A percentile compares a stretch with the other conserved stretches of the same genome.
phyloP scores from a whole-genome alignment of 2,888 invertebrate genomes.

The Pardosa pseudoannulata region DNA sequence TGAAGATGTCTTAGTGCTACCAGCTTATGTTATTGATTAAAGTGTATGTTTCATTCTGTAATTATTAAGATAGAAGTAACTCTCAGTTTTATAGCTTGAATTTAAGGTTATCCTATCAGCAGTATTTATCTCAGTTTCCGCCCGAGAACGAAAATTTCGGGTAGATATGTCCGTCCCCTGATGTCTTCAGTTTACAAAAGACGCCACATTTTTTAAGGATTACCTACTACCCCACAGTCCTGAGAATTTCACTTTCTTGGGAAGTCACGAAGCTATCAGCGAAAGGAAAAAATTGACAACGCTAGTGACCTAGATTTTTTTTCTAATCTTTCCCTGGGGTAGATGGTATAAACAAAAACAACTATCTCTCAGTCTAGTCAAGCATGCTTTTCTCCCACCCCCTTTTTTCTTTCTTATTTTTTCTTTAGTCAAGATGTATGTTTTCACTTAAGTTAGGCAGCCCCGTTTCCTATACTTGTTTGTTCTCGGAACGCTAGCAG shows the following conservation, averaged over 20 bases:
- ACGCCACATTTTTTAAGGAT: not conserved
- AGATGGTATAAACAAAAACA: not conserved
- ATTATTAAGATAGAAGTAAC: too few relatives aligned
- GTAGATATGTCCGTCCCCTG: too few relatives aligned
- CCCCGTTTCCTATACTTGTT: too few relatives aligned
- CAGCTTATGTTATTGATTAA: too few relatives aligned
- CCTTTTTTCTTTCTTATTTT: not conserved
- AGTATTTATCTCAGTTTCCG: too few relatives aligned
- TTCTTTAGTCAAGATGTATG: not conserved
- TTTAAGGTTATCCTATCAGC: too few relatives aligned
- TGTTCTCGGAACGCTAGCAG: too few relatives aligned
- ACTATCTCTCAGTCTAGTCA: constrained; percentile 4
- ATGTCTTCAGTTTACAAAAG: too few relatives aligned
- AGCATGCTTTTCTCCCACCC: not conserved
- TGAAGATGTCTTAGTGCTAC: too few relatives aligned
- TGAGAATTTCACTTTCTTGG: constrained; percentile 9
- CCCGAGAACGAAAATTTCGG: too few relatives aligned
- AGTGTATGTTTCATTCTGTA: too few relatives aligned
- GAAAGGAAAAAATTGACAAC: not conserved
- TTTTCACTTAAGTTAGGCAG: not conserved
- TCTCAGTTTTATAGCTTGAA: too few relatives aligned
- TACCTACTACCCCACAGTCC: constrained; percentile 6
- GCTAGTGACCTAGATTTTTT: constrained; percentile 47
- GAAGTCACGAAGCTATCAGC: not conserved
- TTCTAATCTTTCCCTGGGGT: constrained; percentile 17